These are phyloP conservation scores for Colletes collaris DNA, from an alignment of 2,888 invertebrate genomes.

Conservation along the genomic window DNA sequence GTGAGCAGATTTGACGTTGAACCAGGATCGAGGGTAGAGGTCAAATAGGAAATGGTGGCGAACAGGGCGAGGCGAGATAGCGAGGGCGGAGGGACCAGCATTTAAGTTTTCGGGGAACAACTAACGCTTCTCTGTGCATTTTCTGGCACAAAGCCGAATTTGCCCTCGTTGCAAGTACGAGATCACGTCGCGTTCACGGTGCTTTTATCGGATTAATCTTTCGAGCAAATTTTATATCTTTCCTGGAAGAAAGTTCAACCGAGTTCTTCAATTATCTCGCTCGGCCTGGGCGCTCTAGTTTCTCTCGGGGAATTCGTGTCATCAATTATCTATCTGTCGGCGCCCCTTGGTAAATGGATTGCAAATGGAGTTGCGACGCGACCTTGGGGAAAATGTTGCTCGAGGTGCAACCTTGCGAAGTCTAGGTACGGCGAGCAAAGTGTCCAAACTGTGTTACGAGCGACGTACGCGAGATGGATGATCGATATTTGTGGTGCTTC, in stretches of 20 bases:
- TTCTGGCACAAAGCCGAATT: conserved; percentile 65
- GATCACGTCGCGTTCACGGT: conserved; percentile 50
- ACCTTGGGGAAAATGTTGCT: conserved; percentile 29
- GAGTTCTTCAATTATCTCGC: conserved; percentile 52
- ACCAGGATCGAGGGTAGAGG: conserved; percentile 46
- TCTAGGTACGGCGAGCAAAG: background rate
- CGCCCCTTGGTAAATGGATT: conserved; percentile 37
- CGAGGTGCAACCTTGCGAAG: conserved; percentile 6
- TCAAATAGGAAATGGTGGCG: conserved; percentile 37
- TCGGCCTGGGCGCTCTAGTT: conserved; percentile 31
- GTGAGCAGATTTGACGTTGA: conserved; percentile 33
- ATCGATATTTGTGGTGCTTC: background rate
- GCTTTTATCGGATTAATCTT: conserved; percentile 72
- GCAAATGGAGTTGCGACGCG: conserved; percentile 49
- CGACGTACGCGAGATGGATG: background rate
- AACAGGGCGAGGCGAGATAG: conserved; percentile 8
- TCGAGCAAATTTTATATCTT: conserved; percentile 64
- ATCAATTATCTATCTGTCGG: conserved; percentile 63
- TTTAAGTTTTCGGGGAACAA: conserved; percentile 66
- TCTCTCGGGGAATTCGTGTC: conserved; percentile 23
- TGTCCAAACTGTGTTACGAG: background rate
- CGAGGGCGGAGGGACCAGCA: conserved; percentile 30
- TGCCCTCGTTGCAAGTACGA: conserved; percentile 40
- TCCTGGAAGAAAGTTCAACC: conserved; percentile 21
- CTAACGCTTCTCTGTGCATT: conserved; percentile 53